Evolutionary conservation across 2,888 invertebrate species (phyloP).

Genomic region (Noctua janthina): DNA sequence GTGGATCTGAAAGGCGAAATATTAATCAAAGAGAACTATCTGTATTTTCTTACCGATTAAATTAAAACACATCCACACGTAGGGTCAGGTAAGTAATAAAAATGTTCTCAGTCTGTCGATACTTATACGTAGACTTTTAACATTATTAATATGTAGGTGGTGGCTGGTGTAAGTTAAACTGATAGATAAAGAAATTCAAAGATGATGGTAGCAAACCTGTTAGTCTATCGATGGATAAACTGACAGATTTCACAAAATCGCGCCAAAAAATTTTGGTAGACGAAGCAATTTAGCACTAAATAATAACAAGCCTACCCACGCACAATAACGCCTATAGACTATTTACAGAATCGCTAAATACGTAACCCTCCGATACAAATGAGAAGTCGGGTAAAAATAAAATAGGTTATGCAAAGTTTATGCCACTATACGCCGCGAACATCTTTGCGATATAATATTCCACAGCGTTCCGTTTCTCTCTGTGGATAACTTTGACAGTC

Average conservation of each 20-base stretch:
- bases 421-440: conserved; percentile 55
- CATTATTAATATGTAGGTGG: background rate
- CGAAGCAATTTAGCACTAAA: conserved; percentile 51
- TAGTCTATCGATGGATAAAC: background rate
- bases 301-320: conserved; percentile 63
- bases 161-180: background rate
- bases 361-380: conserved; percentile 60
- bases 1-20: background rate
- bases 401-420: conserved; percentile 58
- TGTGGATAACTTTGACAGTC: conserved; percentile 74
- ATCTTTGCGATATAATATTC: conserved; percentile 52
- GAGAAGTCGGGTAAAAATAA: conserved; percentile 68
- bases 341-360: conserved; percentile 64
- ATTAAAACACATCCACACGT: background rate
- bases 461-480: conserved; percentile 48
- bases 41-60: background rate
- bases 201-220: background rate
- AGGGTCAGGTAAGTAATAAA: background rate
- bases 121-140: background rate
- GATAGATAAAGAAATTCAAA: background rate
- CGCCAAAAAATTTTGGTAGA: conserved; percentile 23
- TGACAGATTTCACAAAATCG: conserved; percentile 5
- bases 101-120: background rate
- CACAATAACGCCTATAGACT: conserved; percentile 56
- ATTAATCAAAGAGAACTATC: background rate